phyloP scores from a whole-genome alignment of 2,888 invertebrate species.

The Blastobasis lacticolella region DNA sequence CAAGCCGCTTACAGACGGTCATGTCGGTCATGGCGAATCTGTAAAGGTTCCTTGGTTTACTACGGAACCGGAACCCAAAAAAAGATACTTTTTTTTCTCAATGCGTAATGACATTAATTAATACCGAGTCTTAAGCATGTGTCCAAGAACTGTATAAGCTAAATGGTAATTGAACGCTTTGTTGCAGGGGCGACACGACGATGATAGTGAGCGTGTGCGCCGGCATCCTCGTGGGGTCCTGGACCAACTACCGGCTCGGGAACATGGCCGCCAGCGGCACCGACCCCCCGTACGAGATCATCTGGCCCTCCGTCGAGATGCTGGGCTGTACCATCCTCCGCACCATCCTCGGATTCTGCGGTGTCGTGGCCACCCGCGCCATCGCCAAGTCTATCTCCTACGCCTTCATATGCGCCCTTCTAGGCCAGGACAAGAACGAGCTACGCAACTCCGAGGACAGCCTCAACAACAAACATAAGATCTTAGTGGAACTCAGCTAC shows the following conservation, averaged over 20 bases:
- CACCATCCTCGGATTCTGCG: constrained; percentile 83
- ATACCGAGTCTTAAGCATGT: no score
- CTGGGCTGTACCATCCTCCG: constrained; percentile 78
- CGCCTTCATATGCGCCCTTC: constrained; percentile 79
- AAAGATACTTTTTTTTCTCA: no score
- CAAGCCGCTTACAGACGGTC: no score
- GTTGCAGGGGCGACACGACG: constrained; percentile 87
- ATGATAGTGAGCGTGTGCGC: constrained; percentile 88
- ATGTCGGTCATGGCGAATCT: no score
- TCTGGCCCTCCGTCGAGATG: constrained; percentile 86
- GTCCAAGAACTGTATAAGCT: no score
- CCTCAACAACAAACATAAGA: constrained; percentile 80
- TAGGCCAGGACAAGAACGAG: constrained; percentile 79
- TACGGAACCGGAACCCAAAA: no score
- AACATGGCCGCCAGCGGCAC: constrained; percentile 75
- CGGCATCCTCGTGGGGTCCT: constrained; percentile 85
- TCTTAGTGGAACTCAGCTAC: constrained; percentile 85
- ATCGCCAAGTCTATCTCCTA: constrained; percentile 81
- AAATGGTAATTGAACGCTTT: neutral
- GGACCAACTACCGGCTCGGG: constrained; percentile 89
- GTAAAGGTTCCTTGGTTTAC: no score
- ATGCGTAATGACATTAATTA: no score
- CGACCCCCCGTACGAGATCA: constrained; percentile 82
- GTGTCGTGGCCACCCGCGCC: constrained; percentile 80
- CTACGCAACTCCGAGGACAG: constrained; percentile 78